Percentiles rank a stretch among this genome's conserved stretches.
Evolutionary conservation across 2,797 vertebrate genomes (phyloP).

Genomic region (Hirundo rustica): DNA sequence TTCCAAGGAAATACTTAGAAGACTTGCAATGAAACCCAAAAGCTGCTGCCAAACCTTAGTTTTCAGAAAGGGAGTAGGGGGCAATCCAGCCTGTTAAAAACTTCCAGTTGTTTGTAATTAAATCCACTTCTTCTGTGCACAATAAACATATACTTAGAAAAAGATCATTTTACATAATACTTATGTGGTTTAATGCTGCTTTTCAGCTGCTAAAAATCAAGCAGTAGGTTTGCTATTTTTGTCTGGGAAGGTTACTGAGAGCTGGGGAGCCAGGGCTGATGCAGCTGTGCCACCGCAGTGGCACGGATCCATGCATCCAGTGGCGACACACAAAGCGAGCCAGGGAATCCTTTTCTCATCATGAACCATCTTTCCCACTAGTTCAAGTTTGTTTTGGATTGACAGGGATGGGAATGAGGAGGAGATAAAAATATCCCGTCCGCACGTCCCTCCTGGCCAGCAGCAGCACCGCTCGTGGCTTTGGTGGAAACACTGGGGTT

Average conservation of each 20-base stretch:
- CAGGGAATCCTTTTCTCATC: slow-evolving; percentile 54
- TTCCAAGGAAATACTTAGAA: slow-evolving; percentile 78
- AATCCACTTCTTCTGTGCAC: slow-evolving; percentile 44
- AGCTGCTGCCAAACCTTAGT: slow-evolving; percentile 48
- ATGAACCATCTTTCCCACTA: not conserved
- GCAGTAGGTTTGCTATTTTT: slow-evolving; percentile 21
- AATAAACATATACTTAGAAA: slow-evolving; percentile 60
- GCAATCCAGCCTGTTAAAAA: slow-evolving; percentile 61
- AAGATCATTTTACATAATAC: slow-evolving; percentile 61
- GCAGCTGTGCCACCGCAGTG: slow-evolving; percentile 6
- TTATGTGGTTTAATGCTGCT: slow-evolving; percentile 43
- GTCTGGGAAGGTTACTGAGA: slow-evolving; percentile 35
- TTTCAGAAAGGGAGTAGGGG: slow-evolving; percentile 53
- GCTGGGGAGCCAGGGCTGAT: slow-evolving; percentile 3
- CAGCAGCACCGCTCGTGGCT: not conserved
- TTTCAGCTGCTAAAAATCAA: slow-evolving; percentile 47
- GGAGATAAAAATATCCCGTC: slow-evolving; percentile 14
- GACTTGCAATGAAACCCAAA: slow-evolving; percentile 61
- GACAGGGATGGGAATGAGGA: not conserved
- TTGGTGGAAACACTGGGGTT: not conserved
- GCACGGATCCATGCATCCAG: not conserved
- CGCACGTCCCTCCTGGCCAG: not conserved
- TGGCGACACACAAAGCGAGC: not conserved
- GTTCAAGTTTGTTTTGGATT: slow-evolving; percentile 40
- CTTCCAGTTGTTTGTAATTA: slow-evolving; percentile 64